phyloP scores from a whole-genome alignment of 2,888 invertebrate species.

The Oxyscelio sp. region DNA sequence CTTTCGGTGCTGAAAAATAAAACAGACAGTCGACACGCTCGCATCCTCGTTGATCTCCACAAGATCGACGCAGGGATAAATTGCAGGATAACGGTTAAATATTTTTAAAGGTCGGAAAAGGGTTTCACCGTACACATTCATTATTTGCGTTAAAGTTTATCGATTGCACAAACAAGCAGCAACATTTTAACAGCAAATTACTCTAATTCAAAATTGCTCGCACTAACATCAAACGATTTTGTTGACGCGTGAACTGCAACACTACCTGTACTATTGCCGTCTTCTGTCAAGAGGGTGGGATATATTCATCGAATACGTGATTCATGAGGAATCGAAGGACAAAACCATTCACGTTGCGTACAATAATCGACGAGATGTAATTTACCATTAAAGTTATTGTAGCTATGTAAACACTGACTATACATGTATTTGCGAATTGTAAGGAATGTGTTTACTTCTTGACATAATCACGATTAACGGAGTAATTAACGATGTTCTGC shows the following conservation, averaged over 20 bases:
- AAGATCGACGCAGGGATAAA: conserved; percentile 12
- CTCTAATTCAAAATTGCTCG: conserved; percentile 47
- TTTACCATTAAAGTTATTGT: conserved; percentile 54
- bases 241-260: conserved; percentile 59
- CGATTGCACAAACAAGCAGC: conserved; percentile 37
- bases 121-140: conserved; percentile 42
- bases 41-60: conserved; percentile 6
- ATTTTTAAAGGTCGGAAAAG: conserved; percentile 36
- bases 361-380: conserved; percentile 49
- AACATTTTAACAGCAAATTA: conserved; percentile 53
- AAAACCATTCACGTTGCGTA: conserved; percentile 40
- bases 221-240: conserved; percentile 56
- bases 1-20: conserved; percentile 61
- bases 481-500: neutral
- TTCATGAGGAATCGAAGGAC: conserved; percentile 44
- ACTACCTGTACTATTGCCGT: conserved; percentile 42
- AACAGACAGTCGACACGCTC: conserved; percentile 27
- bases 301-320: conserved; percentile 55
- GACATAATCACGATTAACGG: conserved; percentile 6
- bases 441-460: conserved; percentile 30
- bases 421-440: conserved; percentile 25
- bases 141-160: conserved; percentile 38
- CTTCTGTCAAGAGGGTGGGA: conserved; percentile 27
- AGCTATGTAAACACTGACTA: conserved; percentile 13
- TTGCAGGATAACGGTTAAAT: conserved; percentile 46